Percentiles rank a stretch among this genome's conserved stretches.
Evolutionary conservation across 2,113 vertebrate genomes (phyloP).

Genomic region (Rhea americana): DNA sequence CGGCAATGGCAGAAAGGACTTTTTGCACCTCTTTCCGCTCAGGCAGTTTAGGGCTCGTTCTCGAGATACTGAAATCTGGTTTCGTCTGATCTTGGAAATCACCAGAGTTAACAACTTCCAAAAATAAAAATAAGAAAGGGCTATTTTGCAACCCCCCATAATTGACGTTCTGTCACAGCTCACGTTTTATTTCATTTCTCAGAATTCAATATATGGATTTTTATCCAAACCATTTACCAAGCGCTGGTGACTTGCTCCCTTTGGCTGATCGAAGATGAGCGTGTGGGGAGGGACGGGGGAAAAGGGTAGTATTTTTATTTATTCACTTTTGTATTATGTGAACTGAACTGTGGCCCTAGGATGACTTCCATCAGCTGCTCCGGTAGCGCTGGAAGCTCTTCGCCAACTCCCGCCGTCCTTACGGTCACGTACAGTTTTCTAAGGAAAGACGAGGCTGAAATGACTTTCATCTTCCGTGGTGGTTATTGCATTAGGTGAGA

Average conservation of each 20-base stretch:
- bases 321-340: background rate
- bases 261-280: background rate
- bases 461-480: slow-evolving; percentile 5
- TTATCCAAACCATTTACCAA: slow-evolving; percentile 57
- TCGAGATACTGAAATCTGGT: slow-evolving; percentile 2
- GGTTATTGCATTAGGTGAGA: slow-evolving; percentile 33
- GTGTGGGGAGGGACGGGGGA: background rate
- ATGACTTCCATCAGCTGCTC: background rate
- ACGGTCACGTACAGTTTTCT: background rate
- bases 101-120: slow-evolving; percentile 41
- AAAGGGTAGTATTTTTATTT: background rate
- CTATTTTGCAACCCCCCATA: slow-evolving; percentile 23
- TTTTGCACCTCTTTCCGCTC: background rate
- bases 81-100: slow-evolving; percentile 1
- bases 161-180: slow-evolving; percentile 52
- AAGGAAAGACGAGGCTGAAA: slow-evolving; percentile 14
- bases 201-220: slow-evolving; percentile 65
- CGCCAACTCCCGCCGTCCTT: background rate
- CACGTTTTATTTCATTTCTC: slow-evolving; percentile 60
- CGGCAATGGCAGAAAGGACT: background rate
- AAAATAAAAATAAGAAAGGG: slow-evolving; percentile 13
- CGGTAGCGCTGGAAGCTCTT: background rate
- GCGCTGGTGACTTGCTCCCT: slow-evolving; percentile 5
- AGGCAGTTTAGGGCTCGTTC: background rate
- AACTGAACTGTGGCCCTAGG: background rate